Evolutionary conservation across 2,797 vertebrate genomes (phyloP).

Genomic region (Hafferia zeledoni): DNA sequence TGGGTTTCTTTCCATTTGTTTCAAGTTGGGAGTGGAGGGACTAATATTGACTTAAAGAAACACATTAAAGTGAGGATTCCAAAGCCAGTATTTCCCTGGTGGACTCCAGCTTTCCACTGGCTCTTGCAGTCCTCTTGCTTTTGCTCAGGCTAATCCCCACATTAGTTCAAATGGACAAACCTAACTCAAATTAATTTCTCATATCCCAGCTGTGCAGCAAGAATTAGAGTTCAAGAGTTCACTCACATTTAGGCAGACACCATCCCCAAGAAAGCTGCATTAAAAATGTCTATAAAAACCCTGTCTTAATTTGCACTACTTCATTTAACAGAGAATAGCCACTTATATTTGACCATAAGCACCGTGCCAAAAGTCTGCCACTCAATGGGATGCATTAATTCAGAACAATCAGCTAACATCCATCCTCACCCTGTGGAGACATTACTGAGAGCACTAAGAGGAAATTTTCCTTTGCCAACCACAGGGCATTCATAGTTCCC

Average conservation of each 20-base stretch:
- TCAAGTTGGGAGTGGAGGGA: accelerated
- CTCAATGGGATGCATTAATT: neutral
- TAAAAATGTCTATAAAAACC: neutral
- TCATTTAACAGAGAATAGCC: neutral
- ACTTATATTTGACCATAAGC: neutral
- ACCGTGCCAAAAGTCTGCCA: neutral
- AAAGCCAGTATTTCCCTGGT: neutral
- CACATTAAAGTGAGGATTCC: neutral
- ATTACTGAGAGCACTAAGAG: neutral
- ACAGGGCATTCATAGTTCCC: neutral
- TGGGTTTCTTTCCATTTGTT: neutral
- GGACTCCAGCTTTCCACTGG: neutral
- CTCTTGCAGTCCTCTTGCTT: neutral
- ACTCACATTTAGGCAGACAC: neutral
- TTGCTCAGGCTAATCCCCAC: neutral
- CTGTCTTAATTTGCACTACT: neutral
- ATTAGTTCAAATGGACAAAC: neutral
- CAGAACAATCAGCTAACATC: neutral
- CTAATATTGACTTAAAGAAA: neutral
- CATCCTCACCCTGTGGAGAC: neutral
- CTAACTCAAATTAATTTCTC: neutral
- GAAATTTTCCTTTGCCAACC: neutral
- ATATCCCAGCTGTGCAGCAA: neutral
- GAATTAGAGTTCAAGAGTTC: neutral
- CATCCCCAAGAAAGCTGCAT: neutral